These are phyloP conservation scores for Thalpophila matura DNA, from an alignment of 2,888 invertebrate species.

Conservation along the genomic window DNA sequence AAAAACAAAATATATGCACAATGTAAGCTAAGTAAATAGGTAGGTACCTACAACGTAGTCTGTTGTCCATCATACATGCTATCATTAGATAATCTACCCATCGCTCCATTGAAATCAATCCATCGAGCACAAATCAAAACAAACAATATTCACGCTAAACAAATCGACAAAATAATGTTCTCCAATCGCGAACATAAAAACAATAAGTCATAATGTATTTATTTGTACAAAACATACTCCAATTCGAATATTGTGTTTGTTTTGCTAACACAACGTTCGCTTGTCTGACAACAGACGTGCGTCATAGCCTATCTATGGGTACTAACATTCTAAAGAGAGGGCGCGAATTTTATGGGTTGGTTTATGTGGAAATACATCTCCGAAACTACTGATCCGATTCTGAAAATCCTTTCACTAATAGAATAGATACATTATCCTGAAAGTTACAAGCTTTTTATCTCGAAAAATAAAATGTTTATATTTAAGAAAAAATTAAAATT, in stretches of 20 bases:
- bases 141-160: background rate
- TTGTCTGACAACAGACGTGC: background rate
- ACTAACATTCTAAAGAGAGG: too few species aligned
- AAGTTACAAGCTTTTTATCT: too few species aligned
- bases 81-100: background rate
- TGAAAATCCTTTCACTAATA: too few species aligned
- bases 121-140: background rate
- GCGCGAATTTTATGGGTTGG: too few species aligned
- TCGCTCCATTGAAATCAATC: background rate
- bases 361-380: too few species aligned
- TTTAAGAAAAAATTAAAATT: too few species aligned
- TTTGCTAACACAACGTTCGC: background rate
- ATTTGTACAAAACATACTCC: constrained; percentile 11
- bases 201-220: constrained; percentile 28
- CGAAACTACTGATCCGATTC: too few species aligned
- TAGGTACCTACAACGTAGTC: background rate
- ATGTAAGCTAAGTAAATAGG: background rate
- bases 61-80: too few species aligned
- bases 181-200: constrained; percentile 1
- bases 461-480: too few species aligned
- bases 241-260: constrained; percentile 22
- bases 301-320: too few species aligned
- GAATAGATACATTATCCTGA: too few species aligned
- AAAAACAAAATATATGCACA: background rate
- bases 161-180: background rate